Evolutionary conservation across 2,888 invertebrate genomes (phyloP).

Genomic region (Shargacucullia verbasci): DNA sequence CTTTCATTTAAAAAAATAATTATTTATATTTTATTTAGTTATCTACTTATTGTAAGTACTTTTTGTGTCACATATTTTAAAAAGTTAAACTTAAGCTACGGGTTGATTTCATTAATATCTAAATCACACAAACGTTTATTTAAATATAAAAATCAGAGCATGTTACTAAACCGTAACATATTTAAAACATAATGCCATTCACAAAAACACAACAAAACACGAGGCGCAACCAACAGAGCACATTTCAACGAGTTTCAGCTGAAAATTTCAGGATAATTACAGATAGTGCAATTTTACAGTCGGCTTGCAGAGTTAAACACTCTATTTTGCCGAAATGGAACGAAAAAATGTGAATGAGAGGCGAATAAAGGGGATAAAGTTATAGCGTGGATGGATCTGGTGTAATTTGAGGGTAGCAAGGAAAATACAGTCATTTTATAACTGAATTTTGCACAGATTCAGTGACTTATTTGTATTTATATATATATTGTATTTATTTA

Average conservation of each 20-base stretch:
- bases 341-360: constrained; percentile 34
- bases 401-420: constrained; percentile 30
- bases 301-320: constrained; percentile 66
- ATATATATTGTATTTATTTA: too few species aligned
- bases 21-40: too few species aligned
- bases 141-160: neutral
- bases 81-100: too few species aligned
- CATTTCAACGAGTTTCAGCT: constrained; percentile 37
- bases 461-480: too few species aligned
- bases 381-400: constrained; percentile 8
- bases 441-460: neutral
- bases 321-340: constrained; percentile 65
- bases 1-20: too few species aligned
- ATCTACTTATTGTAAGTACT: too few species aligned
- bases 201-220: constrained; percentile 34
- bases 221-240: constrained; percentile 1
- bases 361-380: constrained; percentile 20
- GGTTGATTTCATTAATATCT: too few species aligned
- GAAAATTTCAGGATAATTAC: constrained; percentile 72
- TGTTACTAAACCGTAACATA: constrained; percentile 2
- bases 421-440: neutral
- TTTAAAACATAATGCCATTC: constrained; percentile 20
- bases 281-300: constrained; percentile 76
- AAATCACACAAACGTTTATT: too few species aligned
- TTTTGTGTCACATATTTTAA: too few species aligned